Evolutionary conservation across 2,888 invertebrate species (phyloP), one percentile per base, ranked within the genome.

Genomic region (Tenthredo scrophulariae): DNA sequence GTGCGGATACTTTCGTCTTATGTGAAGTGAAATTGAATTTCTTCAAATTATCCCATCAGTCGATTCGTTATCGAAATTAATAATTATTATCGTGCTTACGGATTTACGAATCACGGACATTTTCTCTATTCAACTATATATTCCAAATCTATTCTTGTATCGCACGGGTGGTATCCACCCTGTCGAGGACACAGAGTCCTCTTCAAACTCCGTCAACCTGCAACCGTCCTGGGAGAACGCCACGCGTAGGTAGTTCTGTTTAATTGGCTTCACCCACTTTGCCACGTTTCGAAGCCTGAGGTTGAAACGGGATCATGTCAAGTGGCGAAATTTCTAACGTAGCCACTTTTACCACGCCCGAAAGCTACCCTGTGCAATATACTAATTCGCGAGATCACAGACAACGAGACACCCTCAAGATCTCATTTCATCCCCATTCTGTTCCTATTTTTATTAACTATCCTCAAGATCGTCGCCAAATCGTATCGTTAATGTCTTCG

Each of bases 261-360:
- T 83, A 83, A 83, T 83, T 83, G 83, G 83, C 83, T 67, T 67
- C 83, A 43, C 83, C 83, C 46, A 83, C 83, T 83, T 50, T 67
- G 46, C 67, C 83, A 70, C 83, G 83, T 83, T 70, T 70, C 83
- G 54, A 62, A 83, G 22, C 67, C 67, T 29, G 15, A 29, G 67
- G 83, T 70, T 15, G 67, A 67, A 83, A 67, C 67, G 67, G 67
- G 83, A 70, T 83, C 67, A 29, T 70, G 83, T 67, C 29, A 83
- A 83, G 83, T 83, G 65, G 83, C 26, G 50, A 4, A 67, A 46
- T 29, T 33, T 67, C 46, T 40, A 26, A 22, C 43, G 46, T 58
- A 29, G 83, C 65, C 46, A 70, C 70, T 65, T 67, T 83, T 40
- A 70, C 43, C 83, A 67, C 67, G 18, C 29, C 62, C 40, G 2